A percentile compares a stretch with the other conserved stretches of the same genome.
These are phyloP conservation scores for Eurystomus gularis DNA, from an alignment of 2,113 vertebrate species.

Conservation along the genomic window DNA sequence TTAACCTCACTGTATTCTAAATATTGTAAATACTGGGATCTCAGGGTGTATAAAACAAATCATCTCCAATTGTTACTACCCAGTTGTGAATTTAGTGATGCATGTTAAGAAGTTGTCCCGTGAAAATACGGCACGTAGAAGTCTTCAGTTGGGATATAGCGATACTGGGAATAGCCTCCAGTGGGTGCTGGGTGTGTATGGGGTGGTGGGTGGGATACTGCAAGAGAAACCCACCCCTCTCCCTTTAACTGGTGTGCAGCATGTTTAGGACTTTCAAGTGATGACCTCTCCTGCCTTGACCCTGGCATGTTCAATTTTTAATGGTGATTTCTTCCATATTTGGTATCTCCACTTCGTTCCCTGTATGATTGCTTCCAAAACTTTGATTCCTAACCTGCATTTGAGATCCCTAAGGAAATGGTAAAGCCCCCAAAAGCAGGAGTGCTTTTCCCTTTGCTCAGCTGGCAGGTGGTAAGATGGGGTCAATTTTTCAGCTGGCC, in stretches of 20 bases:
- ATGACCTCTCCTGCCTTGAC: neutral
- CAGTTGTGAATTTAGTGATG: neutral
- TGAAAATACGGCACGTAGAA: neutral
- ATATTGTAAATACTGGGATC: neutral
- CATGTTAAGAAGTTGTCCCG: fast-evolving
- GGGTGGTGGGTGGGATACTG: neutral
- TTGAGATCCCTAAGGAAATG: neutral
- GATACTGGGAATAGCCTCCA: no score
- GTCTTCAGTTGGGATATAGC: neutral
- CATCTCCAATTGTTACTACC: neutral
- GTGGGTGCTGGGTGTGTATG: neutral
- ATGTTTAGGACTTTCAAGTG: neutral
- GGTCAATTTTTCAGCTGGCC: neutral
- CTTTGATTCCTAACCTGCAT: neutral
- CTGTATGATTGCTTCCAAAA: neutral
- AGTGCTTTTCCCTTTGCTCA: neutral
- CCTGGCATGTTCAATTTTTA: neutral
- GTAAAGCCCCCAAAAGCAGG: neutral
- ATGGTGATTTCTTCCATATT: neutral
- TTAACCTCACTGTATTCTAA: neutral
- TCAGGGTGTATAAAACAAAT: fast-evolving
- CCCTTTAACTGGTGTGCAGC: no score
- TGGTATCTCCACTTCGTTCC: neutral
- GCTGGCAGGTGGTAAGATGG: no score
- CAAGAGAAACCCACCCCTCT: neutral